These are phyloP conservation scores for Lampris megalopsis DNA, from an alignment of 2,113 vertebrate species.

Conservation along the genomic window DNA sequence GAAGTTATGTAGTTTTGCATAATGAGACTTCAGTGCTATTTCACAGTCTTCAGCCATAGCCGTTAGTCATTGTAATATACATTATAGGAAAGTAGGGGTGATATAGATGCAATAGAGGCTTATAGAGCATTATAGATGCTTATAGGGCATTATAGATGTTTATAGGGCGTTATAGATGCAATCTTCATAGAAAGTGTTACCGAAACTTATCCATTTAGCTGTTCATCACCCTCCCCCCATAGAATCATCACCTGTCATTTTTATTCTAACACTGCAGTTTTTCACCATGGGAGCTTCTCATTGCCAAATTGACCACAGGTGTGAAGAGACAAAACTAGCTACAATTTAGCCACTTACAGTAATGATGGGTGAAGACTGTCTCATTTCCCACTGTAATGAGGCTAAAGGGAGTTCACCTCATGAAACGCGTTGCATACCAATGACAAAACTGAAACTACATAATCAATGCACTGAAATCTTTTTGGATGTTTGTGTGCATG, in stretches of 20 bases:
- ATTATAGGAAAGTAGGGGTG: too few relatives aligned
- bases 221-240: slow-evolving; percentile 1
- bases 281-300: slow-evolving; percentile 8
- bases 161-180: too few relatives aligned
- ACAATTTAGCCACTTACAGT: slow-evolving; percentile 60
- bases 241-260: slow-evolving; percentile 24
- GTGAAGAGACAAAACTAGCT: slow-evolving; percentile 32
- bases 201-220: not conserved
- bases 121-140: too few relatives aligned
- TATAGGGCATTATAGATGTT: too few relatives aligned
- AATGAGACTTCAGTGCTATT: too few relatives aligned
- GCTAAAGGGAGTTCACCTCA: slow-evolving; percentile 41
- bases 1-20: too few relatives aligned
- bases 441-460: slow-evolving; percentile 37
- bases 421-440: slow-evolving; percentile 41
- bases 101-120: too few relatives aligned
- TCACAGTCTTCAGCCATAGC: too few relatives aligned
- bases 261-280: not conserved
- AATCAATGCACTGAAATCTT: not conserved
- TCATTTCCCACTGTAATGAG: slow-evolving; percentile 48
- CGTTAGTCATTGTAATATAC: too few relatives aligned
- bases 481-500: not conserved
- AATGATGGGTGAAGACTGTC: slow-evolving; percentile 57
- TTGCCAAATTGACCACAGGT: slow-evolving; percentile 58
- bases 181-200: not conserved